Evolutionary conservation across 2,113 vertebrate species (phyloP), one percentile per base, ranked within the genome.

Genomic region (Entomyzon cyanotis): DNA sequence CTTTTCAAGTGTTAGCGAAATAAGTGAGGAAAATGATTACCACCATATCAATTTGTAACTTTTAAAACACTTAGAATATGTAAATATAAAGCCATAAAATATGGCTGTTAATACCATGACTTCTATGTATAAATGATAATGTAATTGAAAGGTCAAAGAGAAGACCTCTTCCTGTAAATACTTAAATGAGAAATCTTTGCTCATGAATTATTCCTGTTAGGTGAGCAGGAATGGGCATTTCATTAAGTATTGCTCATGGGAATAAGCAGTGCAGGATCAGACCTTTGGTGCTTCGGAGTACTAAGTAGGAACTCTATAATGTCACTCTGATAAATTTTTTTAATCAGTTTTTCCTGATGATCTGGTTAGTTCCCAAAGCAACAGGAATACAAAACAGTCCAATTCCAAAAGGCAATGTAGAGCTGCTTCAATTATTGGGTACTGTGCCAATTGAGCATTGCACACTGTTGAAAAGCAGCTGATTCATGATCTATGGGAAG

Each of bases 401-500:
- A 74, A 44, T 94, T 96, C 86, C 52, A 92, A 93, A 84, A 77
- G 59, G 70, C 62, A 90, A 85, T 71, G 81, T 55, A 96, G 92
- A 97, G 94, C 86, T 94, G 47, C 84, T 89, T 90, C 81, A 96
- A 64, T 87, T 93, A 31, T 58, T 47, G 80, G 84, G 53, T 71
- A 70, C 78, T 2, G 1, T 87, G 88, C 53, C 73, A 88, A 90
- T 25, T 93, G 91, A 97, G 85, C 17, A 11, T 39, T 24, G 44
- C 52, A 47, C 24, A 12, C 31, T n/a, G 39, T 68, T 60, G 64
- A 85, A 96, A 95, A 94, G 73, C 59, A 41, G 60, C 37, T 95
- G 96, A 96, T 97, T 96, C 79, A 95, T 91, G 94, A 89, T 95
- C 78, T 94, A 44, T 86, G 87, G 89, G 95, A 97, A 96, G 81